Conservation (phyloP, 2,113 vertebrate genomes). For the Halichoerus grypus region DNA sequence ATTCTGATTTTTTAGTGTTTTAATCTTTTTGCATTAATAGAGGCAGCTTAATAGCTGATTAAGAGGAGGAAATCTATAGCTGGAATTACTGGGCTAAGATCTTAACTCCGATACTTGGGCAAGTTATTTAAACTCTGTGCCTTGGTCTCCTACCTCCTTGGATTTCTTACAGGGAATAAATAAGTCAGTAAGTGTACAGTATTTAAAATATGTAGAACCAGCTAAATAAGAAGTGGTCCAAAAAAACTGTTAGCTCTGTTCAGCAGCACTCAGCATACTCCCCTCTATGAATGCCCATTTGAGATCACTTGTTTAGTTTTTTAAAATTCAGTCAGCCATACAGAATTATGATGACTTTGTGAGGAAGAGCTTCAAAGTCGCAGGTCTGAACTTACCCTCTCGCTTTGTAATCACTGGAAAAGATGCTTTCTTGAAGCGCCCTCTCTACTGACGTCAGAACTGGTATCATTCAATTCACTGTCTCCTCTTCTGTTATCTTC, state of each 20-base stretch:
- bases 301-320: neutral
- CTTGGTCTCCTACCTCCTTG: neutral
- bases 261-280: neutral
- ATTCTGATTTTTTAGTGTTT: neutral
- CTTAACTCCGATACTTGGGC: neutral
- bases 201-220: neutral
- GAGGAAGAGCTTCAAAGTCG: slow-evolving; percentile 58
- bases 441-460: slow-evolving; percentile 85
- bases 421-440: slow-evolving; percentile 83
- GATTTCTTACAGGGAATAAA: neutral
- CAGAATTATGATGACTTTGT: neutral
- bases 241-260: neutral
- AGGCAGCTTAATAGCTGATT: neutral
- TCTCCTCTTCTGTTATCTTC: slow-evolving; percentile 91
- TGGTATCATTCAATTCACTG: slow-evolving; percentile 89
- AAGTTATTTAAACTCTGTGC: neutral
- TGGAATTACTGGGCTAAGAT: neutral
- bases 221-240: neutral
- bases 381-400: slow-evolving; percentile 78
- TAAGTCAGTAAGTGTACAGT: neutral
- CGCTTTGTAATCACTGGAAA: slow-evolving; percentile 84
- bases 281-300: neutral
- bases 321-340: neutral
- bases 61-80: neutral
- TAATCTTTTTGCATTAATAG: neutral